Conservation (phyloP, 2,888 invertebrate genomes). For the Amiota communis region DNA sequence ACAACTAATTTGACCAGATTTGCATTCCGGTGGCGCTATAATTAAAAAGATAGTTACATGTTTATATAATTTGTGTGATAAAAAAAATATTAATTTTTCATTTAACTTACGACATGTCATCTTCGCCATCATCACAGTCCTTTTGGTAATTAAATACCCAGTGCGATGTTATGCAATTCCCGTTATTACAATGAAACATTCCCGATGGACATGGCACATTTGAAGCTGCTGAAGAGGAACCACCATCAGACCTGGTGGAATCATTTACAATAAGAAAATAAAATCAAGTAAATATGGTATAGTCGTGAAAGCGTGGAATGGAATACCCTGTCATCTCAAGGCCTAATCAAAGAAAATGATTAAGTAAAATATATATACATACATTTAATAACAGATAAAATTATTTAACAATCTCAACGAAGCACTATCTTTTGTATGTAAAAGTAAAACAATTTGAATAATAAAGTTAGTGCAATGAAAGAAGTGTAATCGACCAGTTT, state of each 20-base stretch:
- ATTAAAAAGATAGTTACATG: constrained; percentile 15
- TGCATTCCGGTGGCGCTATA: constrained; percentile 95
- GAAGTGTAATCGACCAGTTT: no score
- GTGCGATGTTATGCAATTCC: constrained; percentile 88
- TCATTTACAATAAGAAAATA: constrained; percentile 49
- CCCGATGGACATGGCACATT: constrained; percentile 79
- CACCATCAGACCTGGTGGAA: constrained; percentile 50
- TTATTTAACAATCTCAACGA: no score
- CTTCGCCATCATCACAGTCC: constrained; percentile 94
- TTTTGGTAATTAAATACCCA: constrained; percentile 95
- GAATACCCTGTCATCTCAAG: no score
- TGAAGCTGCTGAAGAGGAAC: constrained; percentile 54
- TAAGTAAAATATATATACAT: no score
- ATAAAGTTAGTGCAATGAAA: no score
- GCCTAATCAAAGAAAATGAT: no score
- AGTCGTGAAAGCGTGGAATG: no score
- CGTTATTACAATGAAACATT: constrained; percentile 88
- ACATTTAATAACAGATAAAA: no score
- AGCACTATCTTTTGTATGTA: no score
- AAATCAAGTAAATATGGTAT: background rate
- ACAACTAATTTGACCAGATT: constrained; percentile 91
- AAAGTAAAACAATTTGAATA: no score
- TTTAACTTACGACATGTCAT: constrained; percentile 92
- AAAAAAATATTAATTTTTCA: background rate
- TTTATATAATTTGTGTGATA: background rate